These are phyloP conservation scores for Protosalanx chinensis DNA, from an alignment of 2,797 vertebrate species.

Conservation along the genomic window DNA sequence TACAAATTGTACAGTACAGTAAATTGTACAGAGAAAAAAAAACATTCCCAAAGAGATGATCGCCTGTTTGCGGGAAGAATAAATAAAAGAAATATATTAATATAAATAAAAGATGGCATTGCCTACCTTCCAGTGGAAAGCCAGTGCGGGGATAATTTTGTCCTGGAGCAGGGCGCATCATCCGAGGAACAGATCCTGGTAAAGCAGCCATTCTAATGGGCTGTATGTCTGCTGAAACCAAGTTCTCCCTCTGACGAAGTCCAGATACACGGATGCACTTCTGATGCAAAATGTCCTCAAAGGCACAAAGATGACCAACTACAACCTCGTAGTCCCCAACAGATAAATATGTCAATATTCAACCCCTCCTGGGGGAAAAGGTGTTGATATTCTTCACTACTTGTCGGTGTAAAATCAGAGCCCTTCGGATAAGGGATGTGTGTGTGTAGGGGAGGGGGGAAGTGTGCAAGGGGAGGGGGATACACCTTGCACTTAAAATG, in stretches of 20 bases:
- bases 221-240: constrained; percentile 32
- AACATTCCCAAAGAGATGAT: not conserved
- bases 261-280: constrained; percentile 51
- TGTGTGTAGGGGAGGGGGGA: constrained; percentile 16
- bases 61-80: not conserved
- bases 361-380: constrained; percentile 53
- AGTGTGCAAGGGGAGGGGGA: constrained; percentile 31
- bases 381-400: constrained; percentile 52
- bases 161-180: constrained; percentile 90
- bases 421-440: constrained; percentile 11
- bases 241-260: constrained; percentile 51
- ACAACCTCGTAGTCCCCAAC: constrained; percentile 69
- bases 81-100: too few relatives aligned
- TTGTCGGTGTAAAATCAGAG: constrained; percentile 37
- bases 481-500: constrained; percentile 33
- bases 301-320: constrained; percentile 35
- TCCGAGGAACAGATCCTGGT: constrained; percentile 83
- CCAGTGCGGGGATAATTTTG: constrained; percentile 92
- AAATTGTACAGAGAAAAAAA: not conserved
- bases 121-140: constrained; percentile 90
- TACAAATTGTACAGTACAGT: not conserved
- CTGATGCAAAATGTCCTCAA: constrained; percentile 42
- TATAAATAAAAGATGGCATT: not conserved
- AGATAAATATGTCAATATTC: constrained; percentile 53
- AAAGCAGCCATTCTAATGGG: constrained; percentile 82